Base-by-base conservation (phyloP, 2,797 vertebrate genomes). In the Podargus strigoides region DNA sequence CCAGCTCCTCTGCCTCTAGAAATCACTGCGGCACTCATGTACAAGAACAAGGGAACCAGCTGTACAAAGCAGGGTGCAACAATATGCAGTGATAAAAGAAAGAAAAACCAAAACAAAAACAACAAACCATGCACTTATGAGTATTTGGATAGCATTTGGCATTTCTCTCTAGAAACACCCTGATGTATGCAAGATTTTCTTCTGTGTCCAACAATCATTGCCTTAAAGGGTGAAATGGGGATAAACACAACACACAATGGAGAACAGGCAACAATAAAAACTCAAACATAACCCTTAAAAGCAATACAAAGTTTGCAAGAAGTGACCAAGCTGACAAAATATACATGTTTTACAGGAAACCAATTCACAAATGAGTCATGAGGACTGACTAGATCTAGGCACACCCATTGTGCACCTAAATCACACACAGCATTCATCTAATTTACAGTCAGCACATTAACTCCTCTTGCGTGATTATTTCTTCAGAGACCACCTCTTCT, bases 341-440 rank as follows among this genome's bases (percentile, higher is more conserved):
- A 12, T 0, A 37, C 1, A 0, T 18, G 41, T 41, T 56, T 52
- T 46, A 56, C 14, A 82, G 44, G 14, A n/a, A 80, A 68, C 21
- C 23, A 26, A 6, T 62, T 77, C 49, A 16, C 34, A n/a, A 1
- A 0, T 26, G 68, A 10, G 9, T 67, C 3, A 28, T 0, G 5
- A 63, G 53, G 37, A 37, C 1, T 27, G 69, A 76, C 27, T 8
- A 49, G 41, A 20, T 28, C 12, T 16, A 47, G 42, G 42, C 21
- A 34, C 19, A 20, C 13, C n/a, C 27, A 6, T 5, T 18, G 27
- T 9, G 27, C 32, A 56, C 22, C 34, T 64, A 44, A 44, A 39
- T 16, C 22, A 10, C 21, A 32, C 50, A 13, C 28, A 14, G 27
- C 4, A 21, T 18, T 86, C 19, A 0, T 14, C 7, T 59, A 42